Conservation (phyloP, 2,797 vertebrate species). For the Caiman crocodilus region DNA sequence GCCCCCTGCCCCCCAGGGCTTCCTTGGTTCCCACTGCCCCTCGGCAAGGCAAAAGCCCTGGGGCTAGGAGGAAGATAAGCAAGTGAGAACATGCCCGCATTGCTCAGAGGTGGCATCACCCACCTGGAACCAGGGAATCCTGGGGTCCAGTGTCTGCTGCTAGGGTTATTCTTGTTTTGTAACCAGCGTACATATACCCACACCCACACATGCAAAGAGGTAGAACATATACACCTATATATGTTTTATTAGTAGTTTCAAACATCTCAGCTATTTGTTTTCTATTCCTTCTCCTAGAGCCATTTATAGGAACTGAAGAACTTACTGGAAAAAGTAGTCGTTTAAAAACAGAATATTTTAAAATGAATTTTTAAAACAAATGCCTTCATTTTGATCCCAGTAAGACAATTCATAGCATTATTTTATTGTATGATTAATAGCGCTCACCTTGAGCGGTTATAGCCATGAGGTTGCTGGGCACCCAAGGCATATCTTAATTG, state of each 20-base stretch:
- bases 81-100: too few species aligned
- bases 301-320: neutral
- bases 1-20: too few species aligned
- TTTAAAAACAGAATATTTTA: neutral
- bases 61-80: too few species aligned
- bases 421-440: slow-evolving; percentile 49
- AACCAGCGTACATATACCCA: too few species aligned
- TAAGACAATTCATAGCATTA: neutral
- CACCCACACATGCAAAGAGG: too few species aligned
- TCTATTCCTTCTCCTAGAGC: rapidly evolving
- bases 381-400: neutral
- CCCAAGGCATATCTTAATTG: slow-evolving; percentile 3
- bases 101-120: too few species aligned
- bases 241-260: neutral
- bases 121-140: too few species aligned
- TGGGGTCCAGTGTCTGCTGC: too few species aligned
- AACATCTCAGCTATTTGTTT: neutral
- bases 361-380: slow-evolving; percentile 17
- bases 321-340: neutral
- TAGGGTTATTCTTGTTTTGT: too few species aligned
- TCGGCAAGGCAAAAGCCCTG: too few species aligned
- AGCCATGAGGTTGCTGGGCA: neutral
- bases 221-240: neutral
- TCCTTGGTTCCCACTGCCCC: too few species aligned
- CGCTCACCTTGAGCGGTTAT: neutral